phyloP scores from a whole-genome alignment of 1,140 invertebrate species.

The Amphibalanus amphitrite region DNA sequence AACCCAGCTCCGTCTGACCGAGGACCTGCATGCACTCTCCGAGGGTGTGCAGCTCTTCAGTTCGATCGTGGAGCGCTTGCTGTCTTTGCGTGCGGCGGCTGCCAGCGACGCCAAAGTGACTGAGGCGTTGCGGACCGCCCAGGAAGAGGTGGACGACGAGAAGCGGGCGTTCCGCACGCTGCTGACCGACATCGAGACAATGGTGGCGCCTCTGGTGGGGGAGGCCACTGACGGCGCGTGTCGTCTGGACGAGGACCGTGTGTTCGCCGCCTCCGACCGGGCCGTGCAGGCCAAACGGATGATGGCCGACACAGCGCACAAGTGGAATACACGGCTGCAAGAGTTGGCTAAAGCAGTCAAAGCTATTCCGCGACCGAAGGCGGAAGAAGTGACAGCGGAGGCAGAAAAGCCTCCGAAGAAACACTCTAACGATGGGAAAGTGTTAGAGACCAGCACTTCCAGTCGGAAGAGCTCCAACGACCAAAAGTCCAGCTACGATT shows the following conservation, averaged over 20 bases:
- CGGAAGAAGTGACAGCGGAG: background rate
- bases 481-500: background rate
- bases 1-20: background rate
- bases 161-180: background rate
- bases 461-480: background rate
- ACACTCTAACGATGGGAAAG: background rate
- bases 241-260: background rate
- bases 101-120: background rate
- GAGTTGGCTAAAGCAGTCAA: background rate
- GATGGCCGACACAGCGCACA: background rate
- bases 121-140: background rate
- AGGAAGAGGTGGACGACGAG: background rate
- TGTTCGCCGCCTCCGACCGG: background rate
- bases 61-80: background rate
- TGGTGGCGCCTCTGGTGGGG: background rate
- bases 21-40: background rate
- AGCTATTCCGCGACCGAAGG: background rate
- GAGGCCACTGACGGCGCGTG: too few relatives aligned
- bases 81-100: background rate
- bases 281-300: background rate
- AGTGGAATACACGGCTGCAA: background rate
- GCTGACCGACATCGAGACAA: background rate
- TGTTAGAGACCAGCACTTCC: background rate
- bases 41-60: slow-evolving; percentile 1
- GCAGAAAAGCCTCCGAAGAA: background rate